Conservation (phyloP, 2,888 invertebrate species). For the Tridacna gigas region DNA sequence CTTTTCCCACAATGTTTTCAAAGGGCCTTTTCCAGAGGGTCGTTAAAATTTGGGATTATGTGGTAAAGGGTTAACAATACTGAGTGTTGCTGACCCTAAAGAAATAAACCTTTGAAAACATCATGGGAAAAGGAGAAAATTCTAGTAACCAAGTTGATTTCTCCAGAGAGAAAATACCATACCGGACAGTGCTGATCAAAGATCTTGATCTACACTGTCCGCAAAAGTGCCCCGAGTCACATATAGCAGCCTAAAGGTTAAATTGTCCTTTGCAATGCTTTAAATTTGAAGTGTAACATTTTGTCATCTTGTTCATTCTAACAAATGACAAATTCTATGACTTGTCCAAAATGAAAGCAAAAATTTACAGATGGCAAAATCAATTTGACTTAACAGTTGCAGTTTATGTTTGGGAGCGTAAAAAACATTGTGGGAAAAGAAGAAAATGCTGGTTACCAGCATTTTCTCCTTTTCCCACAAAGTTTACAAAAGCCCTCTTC, state of each 20-base stretch:
- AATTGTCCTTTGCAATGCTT: no score
- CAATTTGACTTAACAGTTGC: no score
- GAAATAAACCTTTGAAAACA: no score
- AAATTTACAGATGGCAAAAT: no score
- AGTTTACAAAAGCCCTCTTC: not conserved
- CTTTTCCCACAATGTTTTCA: not conserved
- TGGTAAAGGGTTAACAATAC: not conserved
- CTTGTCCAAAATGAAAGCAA: no score
- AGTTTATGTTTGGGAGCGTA: not conserved
- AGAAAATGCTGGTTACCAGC: not conserved
- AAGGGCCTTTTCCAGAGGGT: not conserved
- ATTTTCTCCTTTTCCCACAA: slow-evolving; percentile 1
- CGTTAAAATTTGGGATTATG: not conserved
- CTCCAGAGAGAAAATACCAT: no score
- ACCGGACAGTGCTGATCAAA: no score
- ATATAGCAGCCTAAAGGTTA: not conserved
- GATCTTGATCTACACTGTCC: not conserved
- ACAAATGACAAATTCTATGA: not conserved
- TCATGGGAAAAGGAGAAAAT: no score
- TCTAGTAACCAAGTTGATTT: no score
- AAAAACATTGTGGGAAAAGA: not conserved
- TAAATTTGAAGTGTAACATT: no score
- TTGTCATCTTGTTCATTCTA: no score
- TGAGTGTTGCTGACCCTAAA: no score
- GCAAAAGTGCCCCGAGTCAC: not conserved